Evolutionary conservation across 2,797 vertebrate genomes (phyloP).

Genomic region (Perdix hodgsoniae): DNA sequence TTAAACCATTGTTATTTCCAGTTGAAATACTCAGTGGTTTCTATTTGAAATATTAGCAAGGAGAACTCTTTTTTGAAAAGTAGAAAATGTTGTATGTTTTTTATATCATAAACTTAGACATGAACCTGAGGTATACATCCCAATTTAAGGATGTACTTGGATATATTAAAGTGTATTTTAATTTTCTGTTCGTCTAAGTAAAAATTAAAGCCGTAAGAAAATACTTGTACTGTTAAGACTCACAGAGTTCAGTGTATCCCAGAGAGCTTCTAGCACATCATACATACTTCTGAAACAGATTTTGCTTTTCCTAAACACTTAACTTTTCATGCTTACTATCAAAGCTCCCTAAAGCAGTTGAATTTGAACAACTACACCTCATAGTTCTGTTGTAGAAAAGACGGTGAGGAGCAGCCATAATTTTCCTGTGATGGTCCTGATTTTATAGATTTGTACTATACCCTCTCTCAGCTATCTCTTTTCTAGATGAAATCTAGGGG

Average conservation of each 20-base stretch:
- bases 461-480: not conserved
- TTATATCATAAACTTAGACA: not conserved
- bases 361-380: not conserved
- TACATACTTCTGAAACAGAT: not conserved
- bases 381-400: not conserved
- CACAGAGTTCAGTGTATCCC: not conserved
- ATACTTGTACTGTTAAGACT: not conserved
- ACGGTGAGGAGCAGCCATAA: not conserved
- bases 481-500: not conserved
- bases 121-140: not conserved
- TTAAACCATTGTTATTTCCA: not conserved
- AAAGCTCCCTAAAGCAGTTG: not conserved
- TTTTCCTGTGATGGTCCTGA: not conserved
- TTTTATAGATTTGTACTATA: not conserved
- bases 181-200: not conserved
- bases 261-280: not conserved
- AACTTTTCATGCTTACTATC: not conserved
- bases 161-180: not conserved
- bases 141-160: not conserved
- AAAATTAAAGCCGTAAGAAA: not conserved
- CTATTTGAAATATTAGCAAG: not conserved
- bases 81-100: not conserved
- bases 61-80: not conserved
- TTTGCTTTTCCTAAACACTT: not conserved
- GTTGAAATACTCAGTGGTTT: not conserved